These are phyloP conservation scores for Catocala nupta DNA, from an alignment of 2,888 invertebrate species.

Conservation along the genomic window DNA sequence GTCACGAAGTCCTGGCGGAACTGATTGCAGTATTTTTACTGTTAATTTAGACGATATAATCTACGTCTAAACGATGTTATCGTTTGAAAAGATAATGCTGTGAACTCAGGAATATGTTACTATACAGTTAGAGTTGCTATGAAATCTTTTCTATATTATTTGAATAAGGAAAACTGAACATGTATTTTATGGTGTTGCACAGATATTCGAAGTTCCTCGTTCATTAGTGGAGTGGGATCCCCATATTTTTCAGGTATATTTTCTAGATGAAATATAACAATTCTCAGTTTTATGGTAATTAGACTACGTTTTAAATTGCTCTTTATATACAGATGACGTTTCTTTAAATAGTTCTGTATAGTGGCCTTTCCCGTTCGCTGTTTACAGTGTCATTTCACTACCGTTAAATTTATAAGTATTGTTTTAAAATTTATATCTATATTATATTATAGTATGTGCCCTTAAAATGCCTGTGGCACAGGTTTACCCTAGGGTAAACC, in stretches of 20 bases:
- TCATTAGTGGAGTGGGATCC: background rate
- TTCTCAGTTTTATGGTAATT: too few relatives aligned
- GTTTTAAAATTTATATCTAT: too few relatives aligned
- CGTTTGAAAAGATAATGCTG: constrained; percentile 10
- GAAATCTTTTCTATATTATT: background rate
- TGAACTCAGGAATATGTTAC: background rate
- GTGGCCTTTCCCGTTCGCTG: too few relatives aligned
- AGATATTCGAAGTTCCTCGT: background rate
- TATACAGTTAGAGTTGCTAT: background rate
- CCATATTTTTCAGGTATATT: background rate
- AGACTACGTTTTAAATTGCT: too few relatives aligned
- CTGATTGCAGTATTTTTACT: constrained; percentile 52
- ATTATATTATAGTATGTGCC: too few relatives aligned
- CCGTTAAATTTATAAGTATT: too few relatives aligned
- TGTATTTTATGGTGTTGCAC: background rate
- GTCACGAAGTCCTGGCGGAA: constrained; percentile 47
- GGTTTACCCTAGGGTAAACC: too few relatives aligned
- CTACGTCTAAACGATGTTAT: constrained; percentile 28
- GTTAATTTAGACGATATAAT: constrained; percentile 35
- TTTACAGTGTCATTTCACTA: too few relatives aligned
- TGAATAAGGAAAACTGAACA: constrained; percentile 1
- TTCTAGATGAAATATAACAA: background rate
- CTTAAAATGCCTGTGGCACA: too few relatives aligned
- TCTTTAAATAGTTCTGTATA: too few relatives aligned
- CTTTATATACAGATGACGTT: too few relatives aligned